Conservation (phyloP, 2,888 invertebrate genomes). For the Anticlea derivata region DNA sequence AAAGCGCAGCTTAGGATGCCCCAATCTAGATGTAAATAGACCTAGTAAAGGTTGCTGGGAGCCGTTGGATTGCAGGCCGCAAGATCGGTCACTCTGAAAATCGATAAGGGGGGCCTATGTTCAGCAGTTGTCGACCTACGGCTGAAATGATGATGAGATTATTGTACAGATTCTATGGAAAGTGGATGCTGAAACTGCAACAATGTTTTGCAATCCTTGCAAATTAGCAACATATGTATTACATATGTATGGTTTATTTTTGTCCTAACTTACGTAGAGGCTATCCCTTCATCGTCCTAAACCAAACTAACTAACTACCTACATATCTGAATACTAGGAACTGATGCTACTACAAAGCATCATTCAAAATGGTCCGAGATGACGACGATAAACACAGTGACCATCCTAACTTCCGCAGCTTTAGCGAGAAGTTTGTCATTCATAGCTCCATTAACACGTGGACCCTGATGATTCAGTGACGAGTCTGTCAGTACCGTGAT, state of each 20-base stretch:
- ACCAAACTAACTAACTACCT: too few species aligned
- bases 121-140: too few species aligned
- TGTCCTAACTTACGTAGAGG: background rate
- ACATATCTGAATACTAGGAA: background rate
- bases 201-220: background rate
- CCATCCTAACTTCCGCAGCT: background rate
- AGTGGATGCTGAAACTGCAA: conserved; percentile 5
- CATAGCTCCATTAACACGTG: conserved; percentile 13
- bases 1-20: too few species aligned
- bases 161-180: too few species aligned
- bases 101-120: too few species aligned
- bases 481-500: conserved; percentile 13
- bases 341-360: background rate
- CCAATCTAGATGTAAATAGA: too few species aligned
- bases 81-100: too few species aligned
- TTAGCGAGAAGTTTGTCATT: conserved; percentile 12
- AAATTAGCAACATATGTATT: too few species aligned
- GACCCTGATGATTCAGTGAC: conserved; percentile 16
- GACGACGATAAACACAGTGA: background rate
- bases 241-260: background rate
- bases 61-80: too few species aligned
- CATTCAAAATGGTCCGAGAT: background rate
- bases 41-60: too few species aligned
- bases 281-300: too few species aligned
- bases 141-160: too few species aligned